These are phyloP conservation scores for Zaprionus capensis DNA, from an alignment of 1,140 invertebrate species.

Conservation along the genomic window DNA sequence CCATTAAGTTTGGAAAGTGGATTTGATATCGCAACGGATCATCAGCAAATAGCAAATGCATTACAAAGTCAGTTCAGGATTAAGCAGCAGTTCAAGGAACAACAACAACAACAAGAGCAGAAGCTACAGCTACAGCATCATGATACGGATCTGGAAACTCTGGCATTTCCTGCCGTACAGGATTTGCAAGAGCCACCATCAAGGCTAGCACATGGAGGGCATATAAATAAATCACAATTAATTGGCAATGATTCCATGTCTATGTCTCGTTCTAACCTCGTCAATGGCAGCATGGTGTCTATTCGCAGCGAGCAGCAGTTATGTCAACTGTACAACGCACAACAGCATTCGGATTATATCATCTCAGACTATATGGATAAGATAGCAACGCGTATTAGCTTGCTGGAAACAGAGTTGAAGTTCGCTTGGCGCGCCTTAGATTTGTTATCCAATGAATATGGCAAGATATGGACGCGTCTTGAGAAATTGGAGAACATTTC, in stretches of 20 bases:
- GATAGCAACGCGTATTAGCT: constrained; percentile 92
- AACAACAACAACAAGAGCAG: constrained; percentile 19
- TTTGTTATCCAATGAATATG: constrained; percentile 95
- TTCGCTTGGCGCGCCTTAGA: constrained; percentile 96
- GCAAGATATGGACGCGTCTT: constrained; percentile 96
- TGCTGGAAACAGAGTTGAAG: constrained; percentile 94
- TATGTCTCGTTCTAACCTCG: constrained; percentile 15
- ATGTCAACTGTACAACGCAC: constrained; percentile 70
- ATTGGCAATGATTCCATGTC: constrained; percentile 26
- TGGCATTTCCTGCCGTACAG: not conserved
- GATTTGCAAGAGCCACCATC: not conserved
- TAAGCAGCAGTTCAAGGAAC: constrained; percentile 57
- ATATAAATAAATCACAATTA: constrained; percentile 26
- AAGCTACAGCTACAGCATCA: constrained; percentile 17
- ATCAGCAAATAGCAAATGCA: constrained; percentile 44
- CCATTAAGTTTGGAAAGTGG: not conserved
- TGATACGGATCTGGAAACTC: not conserved
- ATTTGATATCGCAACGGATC: not conserved
- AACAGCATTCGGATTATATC: constrained; percentile 87
- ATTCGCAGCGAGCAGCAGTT: constrained; percentile 76
- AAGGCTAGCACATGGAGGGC: not conserved
- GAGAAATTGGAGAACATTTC: constrained; percentile 95
- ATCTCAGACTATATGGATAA: constrained; percentile 95
- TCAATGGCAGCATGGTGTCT: constrained; percentile 64
- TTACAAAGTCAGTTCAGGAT: constrained; percentile 64